Percentiles rank a stretch among this genome's conserved stretches.
Conservation (phyloP, 2,797 vertebrate genomes). For the Buphagus erythrorhynchus region DNA sequence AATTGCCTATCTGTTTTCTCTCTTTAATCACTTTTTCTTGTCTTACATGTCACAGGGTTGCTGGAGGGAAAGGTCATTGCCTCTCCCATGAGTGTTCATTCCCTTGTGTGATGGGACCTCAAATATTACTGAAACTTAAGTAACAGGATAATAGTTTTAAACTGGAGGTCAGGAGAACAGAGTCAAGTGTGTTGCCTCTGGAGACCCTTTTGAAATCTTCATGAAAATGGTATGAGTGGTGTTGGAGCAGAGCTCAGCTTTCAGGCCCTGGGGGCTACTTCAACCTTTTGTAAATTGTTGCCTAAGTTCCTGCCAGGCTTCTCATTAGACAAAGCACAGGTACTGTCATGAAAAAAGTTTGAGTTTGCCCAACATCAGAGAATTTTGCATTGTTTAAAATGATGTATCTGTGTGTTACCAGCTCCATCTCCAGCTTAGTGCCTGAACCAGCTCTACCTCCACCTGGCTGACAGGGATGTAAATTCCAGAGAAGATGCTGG, state of each 20-base stretch:
- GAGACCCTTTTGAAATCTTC: neutral
- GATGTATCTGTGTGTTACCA: neutral
- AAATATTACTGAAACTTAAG: neutral
- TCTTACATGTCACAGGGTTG: neutral
- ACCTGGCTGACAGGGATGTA: neutral
- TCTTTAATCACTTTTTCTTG: neutral
- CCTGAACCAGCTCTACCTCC: neutral
- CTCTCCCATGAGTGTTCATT: neutral
- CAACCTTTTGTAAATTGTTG: rapidly evolving
- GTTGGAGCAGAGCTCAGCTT: neutral
- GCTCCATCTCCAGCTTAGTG: neutral
- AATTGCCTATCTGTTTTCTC: neutral
- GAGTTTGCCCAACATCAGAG: neutral
- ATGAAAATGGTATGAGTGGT: rapidly evolving
- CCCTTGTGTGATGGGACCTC: rapidly evolving
- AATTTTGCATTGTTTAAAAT: neutral
- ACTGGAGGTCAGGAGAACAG: neutral
- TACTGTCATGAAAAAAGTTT: neutral
- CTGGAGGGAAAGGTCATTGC: neutral
- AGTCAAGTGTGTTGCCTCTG: neutral
- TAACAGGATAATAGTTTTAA: neutral
- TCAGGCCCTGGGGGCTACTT: neutral
- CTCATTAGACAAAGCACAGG: neutral
- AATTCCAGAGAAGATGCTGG: neutral
- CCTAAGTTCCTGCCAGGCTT: neutral